Base-by-base conservation (phyloP, 2,888 invertebrate species). In the Standfussiana lucernea region DNA sequence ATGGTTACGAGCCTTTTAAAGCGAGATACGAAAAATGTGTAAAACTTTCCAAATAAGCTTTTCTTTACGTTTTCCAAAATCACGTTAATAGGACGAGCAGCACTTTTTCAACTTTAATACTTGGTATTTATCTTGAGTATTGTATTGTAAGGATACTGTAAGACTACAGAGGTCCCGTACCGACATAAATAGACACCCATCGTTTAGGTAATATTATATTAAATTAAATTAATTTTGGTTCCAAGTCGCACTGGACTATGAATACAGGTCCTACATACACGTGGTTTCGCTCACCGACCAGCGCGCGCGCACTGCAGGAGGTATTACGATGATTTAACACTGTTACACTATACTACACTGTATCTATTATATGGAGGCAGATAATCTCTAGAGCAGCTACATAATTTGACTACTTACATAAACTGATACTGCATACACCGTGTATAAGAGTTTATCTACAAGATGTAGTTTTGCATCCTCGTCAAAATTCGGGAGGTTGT, bases 321-420 rank as follows among this genome's bases (percentile, higher is more conserved):
- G 88, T 89, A 88, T 90, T 88, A 90, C 83, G 85, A 85, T 88
- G 84, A 86, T 81, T 88, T 83, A 89, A 87, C 90, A 85, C 79
- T 72, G 82, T 79, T 87, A 83, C 84, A 85, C 71, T 87, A 82
- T 83, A 86, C 72, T 68, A 76, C 80, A 70, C 79, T 75, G 32
- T 62, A 50, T 75, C 13, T 72, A 72, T 40, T 73, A 37, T 50
- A 37, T 7, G 13, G 18, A 59, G 59, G 18, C 1, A 66, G 65
- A 84, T 75, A 47, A 86, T 65, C 37, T 73, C 7, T 37, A 59
- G 15, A 50, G 37, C 15, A 15, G 35, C 15, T n/a, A 47, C 11
- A 61, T 59, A 8, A 59, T 32, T 59, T 59, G 18, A 59, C 18
- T 32, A 18, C 32, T 37, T 62, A 59, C 68, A 56, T 62, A 21